Conservation (phyloP, 2,113 vertebrate species). For the Brienomyrus longianalis region DNA sequence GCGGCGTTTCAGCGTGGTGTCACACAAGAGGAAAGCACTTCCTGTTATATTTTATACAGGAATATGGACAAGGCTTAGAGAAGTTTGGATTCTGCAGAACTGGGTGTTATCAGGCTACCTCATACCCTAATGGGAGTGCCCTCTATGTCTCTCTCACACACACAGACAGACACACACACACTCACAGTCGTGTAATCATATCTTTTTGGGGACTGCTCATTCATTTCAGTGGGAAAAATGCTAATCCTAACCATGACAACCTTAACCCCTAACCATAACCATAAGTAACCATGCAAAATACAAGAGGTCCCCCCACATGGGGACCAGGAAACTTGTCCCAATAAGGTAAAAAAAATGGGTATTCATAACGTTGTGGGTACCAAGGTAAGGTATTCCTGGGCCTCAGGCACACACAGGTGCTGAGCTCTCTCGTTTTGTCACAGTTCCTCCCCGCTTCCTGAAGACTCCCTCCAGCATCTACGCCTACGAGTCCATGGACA, state of each 20-base stretch:
- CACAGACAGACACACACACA: neutral
- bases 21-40: neutral
- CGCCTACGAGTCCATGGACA: conserved; percentile 91
- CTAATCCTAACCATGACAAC: too few relatives aligned
- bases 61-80: too few relatives aligned
- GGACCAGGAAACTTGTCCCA: too few relatives aligned
- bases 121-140: neutral
- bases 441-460: conserved; percentile 78
- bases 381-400: too few relatives aligned
- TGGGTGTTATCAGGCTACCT: neutral
- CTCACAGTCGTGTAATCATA: too few relatives aligned
- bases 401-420: neutral
- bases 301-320: too few relatives aligned
- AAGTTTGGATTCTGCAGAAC: neutral
- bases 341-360: too few relatives aligned
- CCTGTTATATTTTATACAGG: neutral
- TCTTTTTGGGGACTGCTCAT: too few relatives aligned
- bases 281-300: too few relatives aligned
- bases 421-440: conserved; percentile 24
- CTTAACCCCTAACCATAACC: too few relatives aligned
- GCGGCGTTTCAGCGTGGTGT: neutral
- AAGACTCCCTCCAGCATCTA: conserved; percentile 78
- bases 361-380: too few relatives aligned
- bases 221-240: too few relatives aligned
- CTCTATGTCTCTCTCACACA: neutral